Conservation (phyloP, 2,888 invertebrate species). For the Nymphalis c-album region DNA sequence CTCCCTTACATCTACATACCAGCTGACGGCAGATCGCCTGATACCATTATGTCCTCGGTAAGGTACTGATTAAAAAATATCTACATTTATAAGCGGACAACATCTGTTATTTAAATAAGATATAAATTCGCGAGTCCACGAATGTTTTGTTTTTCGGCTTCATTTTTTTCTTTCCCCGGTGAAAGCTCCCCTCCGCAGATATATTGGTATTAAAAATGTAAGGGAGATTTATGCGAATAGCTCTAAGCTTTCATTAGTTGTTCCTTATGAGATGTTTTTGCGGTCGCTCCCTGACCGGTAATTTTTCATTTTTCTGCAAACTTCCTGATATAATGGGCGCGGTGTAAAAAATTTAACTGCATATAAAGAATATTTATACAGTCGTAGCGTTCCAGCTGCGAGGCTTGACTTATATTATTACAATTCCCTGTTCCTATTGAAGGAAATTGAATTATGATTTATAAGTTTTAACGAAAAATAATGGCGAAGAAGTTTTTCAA, state of each 20-base stretch:
- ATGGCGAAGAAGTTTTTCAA: conserved; percentile 40
- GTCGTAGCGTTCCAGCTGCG: conserved; percentile 68
- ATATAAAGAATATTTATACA: conserved; percentile 80
- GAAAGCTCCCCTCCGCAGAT: conserved; percentile 75
- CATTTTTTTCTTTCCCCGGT: conserved; percentile 64
- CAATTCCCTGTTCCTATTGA: conserved; percentile 63
- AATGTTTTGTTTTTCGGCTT: conserved; percentile 71
- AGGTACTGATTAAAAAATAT: conserved; percentile 79
- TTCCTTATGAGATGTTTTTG: conserved; percentile 78
- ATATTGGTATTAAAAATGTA: conserved; percentile 82
- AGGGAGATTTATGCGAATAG: conserved; percentile 82
- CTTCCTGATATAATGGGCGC: conserved; percentile 70
- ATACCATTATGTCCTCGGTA: conserved; percentile 80
- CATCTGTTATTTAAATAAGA: conserved; percentile 82
- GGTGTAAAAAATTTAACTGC: conserved; percentile 75
- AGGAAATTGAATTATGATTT: conserved; percentile 60
- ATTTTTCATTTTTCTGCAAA: conserved; percentile 80
- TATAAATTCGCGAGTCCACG: conserved; percentile 75
- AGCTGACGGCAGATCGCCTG: conserved; percentile 79
- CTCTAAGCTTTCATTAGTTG: conserved; percentile 82
- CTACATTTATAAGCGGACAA: conserved; percentile 76
- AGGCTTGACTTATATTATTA: conserved; percentile 75
- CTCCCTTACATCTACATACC: conserved; percentile 74
- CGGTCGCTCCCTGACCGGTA: conserved; percentile 80
- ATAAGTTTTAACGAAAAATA: conserved; percentile 61